These are phyloP conservation scores for Ictidomys tridecemlineatus DNA, from an alignment of 2,113 vertebrate genomes.

Conservation along the genomic window DNA sequence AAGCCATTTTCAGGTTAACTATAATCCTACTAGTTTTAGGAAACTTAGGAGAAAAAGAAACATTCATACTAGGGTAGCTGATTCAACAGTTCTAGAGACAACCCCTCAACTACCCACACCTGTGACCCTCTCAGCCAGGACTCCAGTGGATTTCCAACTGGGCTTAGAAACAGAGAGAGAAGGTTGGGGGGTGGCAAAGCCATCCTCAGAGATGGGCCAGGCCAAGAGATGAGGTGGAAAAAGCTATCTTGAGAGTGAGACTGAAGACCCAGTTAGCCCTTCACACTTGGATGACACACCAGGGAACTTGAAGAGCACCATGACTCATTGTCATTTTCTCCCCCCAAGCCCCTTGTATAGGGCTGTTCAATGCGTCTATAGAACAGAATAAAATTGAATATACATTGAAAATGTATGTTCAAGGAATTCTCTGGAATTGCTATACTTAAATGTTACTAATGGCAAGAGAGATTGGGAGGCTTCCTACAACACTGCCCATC, in stretches of 20 bases:
- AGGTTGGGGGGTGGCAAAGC: neutral
- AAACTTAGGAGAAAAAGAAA: neutral
- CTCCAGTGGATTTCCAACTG: neutral
- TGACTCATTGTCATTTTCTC: neutral
- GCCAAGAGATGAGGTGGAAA: neutral
- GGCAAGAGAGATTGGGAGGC: neutral
- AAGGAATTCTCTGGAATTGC: neutral
- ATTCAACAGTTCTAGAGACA: neutral
- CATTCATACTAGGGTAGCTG: neutral
- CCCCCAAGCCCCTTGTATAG: neutral
- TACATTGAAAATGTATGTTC: no score
- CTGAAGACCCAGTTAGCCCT: rapidly evolving
- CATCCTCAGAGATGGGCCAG: neutral
- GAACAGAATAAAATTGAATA: neutral
- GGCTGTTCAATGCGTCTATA: neutral
- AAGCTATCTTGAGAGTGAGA: neutral
- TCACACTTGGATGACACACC: neutral
- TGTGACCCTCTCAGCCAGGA: neutral
- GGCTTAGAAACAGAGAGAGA: neutral
- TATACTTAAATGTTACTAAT: neutral
- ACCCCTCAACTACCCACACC: neutral
- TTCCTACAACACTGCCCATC: neutral
- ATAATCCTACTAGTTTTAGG: neutral
- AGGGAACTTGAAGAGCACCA: neutral
- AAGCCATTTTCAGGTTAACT: neutral